Conservation (phyloP, 2,797 vertebrate species). For the Hemitrygon akajei region DNA sequence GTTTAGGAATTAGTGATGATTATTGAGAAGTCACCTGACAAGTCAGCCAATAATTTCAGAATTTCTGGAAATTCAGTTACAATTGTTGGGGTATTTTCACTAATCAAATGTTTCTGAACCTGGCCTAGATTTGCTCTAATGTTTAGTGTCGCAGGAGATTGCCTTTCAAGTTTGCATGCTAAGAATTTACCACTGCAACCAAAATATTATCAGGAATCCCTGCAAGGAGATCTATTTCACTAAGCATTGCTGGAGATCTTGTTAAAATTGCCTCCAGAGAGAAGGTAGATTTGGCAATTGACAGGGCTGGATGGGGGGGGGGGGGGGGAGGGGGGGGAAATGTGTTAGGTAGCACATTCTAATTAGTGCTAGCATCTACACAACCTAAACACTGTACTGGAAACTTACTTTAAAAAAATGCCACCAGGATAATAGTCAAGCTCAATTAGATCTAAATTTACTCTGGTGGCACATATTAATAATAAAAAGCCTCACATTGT, state of each 20-base stretch:
- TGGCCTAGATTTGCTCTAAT: not conserved
- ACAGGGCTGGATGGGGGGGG: not conserved
- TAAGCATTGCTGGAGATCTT: not conserved
- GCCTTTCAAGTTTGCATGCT: not conserved
- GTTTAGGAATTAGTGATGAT: not conserved
- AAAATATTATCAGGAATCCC: not conserved
- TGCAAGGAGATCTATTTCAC: not conserved
- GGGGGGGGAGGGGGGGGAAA: not conserved
- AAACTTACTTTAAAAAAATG: not conserved
- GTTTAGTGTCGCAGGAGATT: not conserved
- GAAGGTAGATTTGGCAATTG: conserved; percentile 1
- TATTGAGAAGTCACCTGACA: not conserved
- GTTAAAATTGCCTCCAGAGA: not conserved
- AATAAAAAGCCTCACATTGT: not conserved
- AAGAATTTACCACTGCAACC: not conserved
- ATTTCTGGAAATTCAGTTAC: not conserved
- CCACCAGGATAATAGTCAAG: not conserved
- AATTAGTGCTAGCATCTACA: not conserved
- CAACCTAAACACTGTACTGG: not conserved
- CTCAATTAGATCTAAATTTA: conserved; percentile 15
- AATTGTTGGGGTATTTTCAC: not conserved
- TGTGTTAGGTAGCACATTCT: not conserved
- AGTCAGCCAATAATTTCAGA: not conserved
- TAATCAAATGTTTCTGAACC: not conserved
- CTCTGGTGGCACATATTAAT: conserved; percentile 13